Evolutionary conservation across 2,888 invertebrate genomes (phyloP).

Genomic region (Onthophagus sagittarius): DNA sequence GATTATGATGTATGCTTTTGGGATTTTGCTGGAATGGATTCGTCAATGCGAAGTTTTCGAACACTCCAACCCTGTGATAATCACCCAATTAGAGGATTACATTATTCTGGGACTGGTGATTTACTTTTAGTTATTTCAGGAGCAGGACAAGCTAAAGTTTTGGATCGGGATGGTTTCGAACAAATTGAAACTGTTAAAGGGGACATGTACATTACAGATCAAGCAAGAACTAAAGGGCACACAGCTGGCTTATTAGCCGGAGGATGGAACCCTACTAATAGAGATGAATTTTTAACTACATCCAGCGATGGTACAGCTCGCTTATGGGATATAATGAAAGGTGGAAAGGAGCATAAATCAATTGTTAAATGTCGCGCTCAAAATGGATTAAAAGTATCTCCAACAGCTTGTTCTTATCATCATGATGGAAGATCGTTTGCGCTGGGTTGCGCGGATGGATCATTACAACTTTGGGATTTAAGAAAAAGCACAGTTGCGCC

Average conservation of each 20-base stretch:
- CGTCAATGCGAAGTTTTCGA: constrained; percentile 84
- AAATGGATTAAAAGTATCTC: constrained; percentile 81
- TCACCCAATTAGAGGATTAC: constrained; percentile 85
- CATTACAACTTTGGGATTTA: constrained; percentile 96
- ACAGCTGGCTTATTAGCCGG: constrained; percentile 86
- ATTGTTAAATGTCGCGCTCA: constrained; percentile 84
- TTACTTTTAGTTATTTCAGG: constrained; percentile 89
- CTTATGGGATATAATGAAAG: constrained; percentile 78
- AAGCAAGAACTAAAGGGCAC: constrained; percentile 89
- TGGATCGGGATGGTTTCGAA: constrained; percentile 93
- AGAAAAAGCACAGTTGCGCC: constrained; percentile 89
- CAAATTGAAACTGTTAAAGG: constrained; percentile 88
- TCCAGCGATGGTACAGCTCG: constrained; percentile 91
- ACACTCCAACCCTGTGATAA: constrained; percentile 93
- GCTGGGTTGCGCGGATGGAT: constrained; percentile 92
- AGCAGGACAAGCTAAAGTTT: constrained; percentile 86
- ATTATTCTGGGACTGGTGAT: constrained; percentile 94
- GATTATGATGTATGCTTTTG: constrained; percentile 97
- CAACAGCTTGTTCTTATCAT: constrained; percentile 65
- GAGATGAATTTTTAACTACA: constrained; percentile 92
- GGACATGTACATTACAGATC: constrained; percentile 81
- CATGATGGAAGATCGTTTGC: constrained; percentile 81
- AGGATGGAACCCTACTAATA: constrained; percentile 88
- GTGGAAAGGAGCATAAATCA: constrained; percentile 72
- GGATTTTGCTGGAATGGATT: constrained; percentile 99